Percentiles rank a stretch among this genome's conserved stretches.
These are phyloP conservation scores for Aphaenogaster floridana DNA, from an alignment of 1,140 invertebrate genomes.

Conservation along the genomic window DNA sequence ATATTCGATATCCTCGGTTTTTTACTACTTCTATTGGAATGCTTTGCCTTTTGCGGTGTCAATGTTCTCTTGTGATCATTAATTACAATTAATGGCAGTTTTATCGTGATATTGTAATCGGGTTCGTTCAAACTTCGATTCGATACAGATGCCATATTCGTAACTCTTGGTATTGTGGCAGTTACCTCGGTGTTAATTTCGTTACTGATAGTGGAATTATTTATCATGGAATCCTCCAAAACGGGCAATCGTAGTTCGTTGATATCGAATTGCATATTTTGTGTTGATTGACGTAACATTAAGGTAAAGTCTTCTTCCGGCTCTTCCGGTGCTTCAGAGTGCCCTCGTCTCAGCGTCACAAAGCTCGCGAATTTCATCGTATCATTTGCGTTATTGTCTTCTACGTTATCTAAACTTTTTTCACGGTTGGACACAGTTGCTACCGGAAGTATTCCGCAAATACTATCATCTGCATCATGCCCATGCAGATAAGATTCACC, in stretches of 20 bases:
- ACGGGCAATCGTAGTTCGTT: constrained; percentile 76
- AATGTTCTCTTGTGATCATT: constrained; percentile 3
- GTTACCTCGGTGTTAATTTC: constrained; percentile 74
- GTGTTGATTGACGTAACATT: constrained; percentile 55
- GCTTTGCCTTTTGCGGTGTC: constrained; percentile 7
- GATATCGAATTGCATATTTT: constrained; percentile 74
- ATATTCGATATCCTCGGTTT: not conserved
- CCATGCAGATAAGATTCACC: not conserved
- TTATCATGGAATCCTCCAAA: constrained; percentile 65
- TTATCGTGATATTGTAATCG: constrained; percentile 18
- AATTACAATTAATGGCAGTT: constrained; percentile 40
- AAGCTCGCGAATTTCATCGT: constrained; percentile 65
- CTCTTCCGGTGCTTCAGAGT: constrained; percentile 54
- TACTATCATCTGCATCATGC: not conserved
- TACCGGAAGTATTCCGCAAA: not conserved
- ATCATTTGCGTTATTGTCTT: not conserved
- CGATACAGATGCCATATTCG: constrained; percentile 45
- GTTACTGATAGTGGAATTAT: not conserved
- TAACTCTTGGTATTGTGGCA: constrained; percentile 54
- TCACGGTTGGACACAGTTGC: not conserved
- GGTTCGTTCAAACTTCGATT: constrained; percentile 38
- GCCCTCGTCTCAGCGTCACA: constrained; percentile 73
- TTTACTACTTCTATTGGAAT: constrained; percentile 26
- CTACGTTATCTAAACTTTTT: not conserved
- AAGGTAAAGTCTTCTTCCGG: constrained; percentile 80